phyloP scores from a whole-genome alignment of 2,113 vertebrate genomes.

The Diadophis punctatus region DNA sequence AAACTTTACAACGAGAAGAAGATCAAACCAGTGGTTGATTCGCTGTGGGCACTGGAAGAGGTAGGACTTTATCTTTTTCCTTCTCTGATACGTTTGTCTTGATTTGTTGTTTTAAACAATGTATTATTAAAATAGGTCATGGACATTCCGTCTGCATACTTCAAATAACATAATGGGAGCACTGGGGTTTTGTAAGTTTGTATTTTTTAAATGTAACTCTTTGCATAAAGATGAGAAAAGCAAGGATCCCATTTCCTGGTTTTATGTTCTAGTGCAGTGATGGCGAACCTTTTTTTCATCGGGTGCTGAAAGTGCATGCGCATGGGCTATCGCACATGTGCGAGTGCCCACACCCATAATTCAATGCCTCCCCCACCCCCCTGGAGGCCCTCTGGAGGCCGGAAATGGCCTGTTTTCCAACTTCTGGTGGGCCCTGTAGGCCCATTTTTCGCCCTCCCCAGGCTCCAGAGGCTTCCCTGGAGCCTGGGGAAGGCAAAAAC shows the following conservation, averaged over 20 bases:
- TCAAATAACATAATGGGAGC: not conserved
- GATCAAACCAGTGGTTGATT: conserved; percentile 94
- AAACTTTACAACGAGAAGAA: conserved; percentile 85
- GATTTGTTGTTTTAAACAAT: not conserved
- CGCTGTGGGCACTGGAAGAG: conserved; percentile 97
- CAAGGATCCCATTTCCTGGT: not conserved
- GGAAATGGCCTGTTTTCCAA: no score
- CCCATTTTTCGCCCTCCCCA: no score
- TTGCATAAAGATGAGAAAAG: not conserved
- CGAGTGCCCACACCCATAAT: no score
- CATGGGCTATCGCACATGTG: no score
- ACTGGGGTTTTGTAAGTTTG: not conserved
- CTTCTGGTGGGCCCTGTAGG: no score
- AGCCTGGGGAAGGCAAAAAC: no score
- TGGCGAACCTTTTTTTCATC: no score
- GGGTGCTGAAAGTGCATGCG: no score
- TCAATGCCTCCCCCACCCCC: no score
- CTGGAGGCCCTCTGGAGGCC: no score
- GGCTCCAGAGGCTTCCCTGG: no score
- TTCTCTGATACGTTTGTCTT: not conserved
- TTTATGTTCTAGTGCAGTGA: not conserved
- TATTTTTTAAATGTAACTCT: not conserved
- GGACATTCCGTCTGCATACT: not conserved
- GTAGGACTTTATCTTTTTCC: conserved; percentile 66
- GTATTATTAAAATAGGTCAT: not conserved